Evolutionary conservation across 1,140 invertebrate species (phyloP).

Genomic region (Holotrichia oblita): DNA sequence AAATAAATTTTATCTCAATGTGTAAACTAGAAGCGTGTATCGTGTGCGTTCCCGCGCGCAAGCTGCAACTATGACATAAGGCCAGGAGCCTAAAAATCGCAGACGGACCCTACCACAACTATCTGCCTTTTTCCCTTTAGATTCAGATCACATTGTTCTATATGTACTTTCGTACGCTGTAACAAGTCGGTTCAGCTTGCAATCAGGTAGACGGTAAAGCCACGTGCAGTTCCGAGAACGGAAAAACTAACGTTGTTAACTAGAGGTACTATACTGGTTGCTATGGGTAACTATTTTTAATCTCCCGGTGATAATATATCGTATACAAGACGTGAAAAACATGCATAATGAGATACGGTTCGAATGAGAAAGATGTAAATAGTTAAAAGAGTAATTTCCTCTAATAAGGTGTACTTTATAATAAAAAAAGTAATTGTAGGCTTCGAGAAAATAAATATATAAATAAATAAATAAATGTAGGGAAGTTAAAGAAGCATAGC

Average conservation of each 20-base stretch:
- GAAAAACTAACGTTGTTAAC: background rate
- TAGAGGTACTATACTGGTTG: background rate
- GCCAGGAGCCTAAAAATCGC: background rate
- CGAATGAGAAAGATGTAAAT: too few species aligned
- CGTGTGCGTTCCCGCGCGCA: background rate
- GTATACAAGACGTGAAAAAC: background rate
- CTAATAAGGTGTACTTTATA: too few species aligned
- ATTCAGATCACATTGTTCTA: background rate
- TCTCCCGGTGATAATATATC: background rate
- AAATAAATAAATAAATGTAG: too few species aligned
- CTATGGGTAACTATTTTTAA: conserved; percentile 8
- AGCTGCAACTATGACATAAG: background rate
- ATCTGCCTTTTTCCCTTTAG: background rate
- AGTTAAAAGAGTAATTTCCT: too few species aligned
- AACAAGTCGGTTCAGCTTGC: background rate
- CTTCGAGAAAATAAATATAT: too few species aligned
- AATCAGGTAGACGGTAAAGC: background rate
- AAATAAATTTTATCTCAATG: too few species aligned
- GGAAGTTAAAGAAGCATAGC: too few species aligned
- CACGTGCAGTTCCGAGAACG: background rate
- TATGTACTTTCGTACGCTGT: background rate
- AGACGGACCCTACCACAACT: background rate
- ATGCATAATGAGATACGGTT: background rate
- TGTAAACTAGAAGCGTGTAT: too few species aligned
- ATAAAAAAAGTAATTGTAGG: too few species aligned